Base-by-base conservation (phyloP, 2,113 vertebrate species). In the Felis chaus region DNA sequence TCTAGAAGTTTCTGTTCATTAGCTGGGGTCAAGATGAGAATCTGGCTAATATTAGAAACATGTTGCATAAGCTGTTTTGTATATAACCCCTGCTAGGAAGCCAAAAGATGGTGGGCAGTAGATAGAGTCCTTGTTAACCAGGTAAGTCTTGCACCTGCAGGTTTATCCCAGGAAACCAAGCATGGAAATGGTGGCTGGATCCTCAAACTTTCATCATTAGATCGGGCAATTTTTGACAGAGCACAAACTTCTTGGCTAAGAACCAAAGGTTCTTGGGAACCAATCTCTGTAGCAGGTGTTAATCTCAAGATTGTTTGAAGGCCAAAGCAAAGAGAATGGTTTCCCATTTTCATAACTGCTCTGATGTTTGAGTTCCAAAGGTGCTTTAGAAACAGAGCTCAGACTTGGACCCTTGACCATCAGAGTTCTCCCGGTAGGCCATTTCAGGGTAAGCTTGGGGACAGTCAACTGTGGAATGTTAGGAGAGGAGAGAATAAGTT, bases 401-500 rank as follows among this genome's bases (percentile, higher is more conserved):
- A 57, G 73, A 48, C 68, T 87, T 89, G 66, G 91, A 89, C 57
- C 71, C 63, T 76, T 95, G 92, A 93, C 71, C 87, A 53, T 81
- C 36, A 16, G n/a, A 78, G 39, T 80, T 89, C 66, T 96, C 94
- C 97, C 94, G 68, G 87, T 79, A 68, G 76, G 19, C 71, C 81
- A 36, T 92, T 95, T 81, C 19, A 89, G 95, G 73, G 63, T 91
- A 71, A 83, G 39, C 73, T 36, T 65, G 63, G 91, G 95, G 96
- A 89, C 7, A 69, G 79, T 95, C 94, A 91, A 41, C 76, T 76
- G 63, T 80, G 93, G 96, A 97, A 95, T 97, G 97, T 94, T 78
- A 91, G 91, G 57, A 0, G 18, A 83, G 41, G 21, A 90, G 88
- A 92, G 84, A 96, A 57, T 61, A 66, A 50, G 16, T 97, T 97